Evolutionary conservation across 2,888 invertebrate species (phyloP), one percentile per base, ranked within the genome.

Genomic region (Deilephila porcellus): DNA sequence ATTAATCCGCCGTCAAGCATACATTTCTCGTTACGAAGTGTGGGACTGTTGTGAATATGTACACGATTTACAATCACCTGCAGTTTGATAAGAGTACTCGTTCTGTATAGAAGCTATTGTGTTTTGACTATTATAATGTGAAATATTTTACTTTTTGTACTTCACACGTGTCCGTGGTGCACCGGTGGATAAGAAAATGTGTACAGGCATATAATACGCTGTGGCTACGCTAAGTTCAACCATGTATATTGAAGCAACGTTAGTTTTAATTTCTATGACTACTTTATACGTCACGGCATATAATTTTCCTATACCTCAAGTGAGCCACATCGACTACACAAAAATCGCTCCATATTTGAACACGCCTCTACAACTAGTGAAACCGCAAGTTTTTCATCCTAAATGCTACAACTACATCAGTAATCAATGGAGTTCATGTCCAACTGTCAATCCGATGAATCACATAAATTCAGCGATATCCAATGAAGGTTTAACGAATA

Each of bases 1-100:
- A 79, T 78, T 80, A 77, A 79, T 80, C 76, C 71, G 74, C 70
- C 70, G 67, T 75, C 77, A 77, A 81, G 76, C 78, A 80, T 74
- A 73, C 59, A 59, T 59, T 76, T 74, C 70, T 77, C 76, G 76
- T 70, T 73, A 63, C 17, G 32, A 8, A 73, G 20, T 37, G 19
- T 73, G 29, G 20, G n/a, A 63, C 25, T 52, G 25, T 67, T 11
- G 20, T 67, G 25, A 14, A 25, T 25, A 52, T 17, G 45, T 67
- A 64, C 64, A 56, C 37, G 25, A 20, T 37, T 29, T 20, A 19
- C 14, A 60, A 37, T 20, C n/a, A 52, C 19, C 60, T 56, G 52
- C 60, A 73, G 70, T 73, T 17, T 70, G 60, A 53, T 70, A 70
- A 73, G 70, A 70, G 70, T 53, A 60, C 52, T 70, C 60, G 70